A percentile compares a stretch with the other conserved stretches of the same genome.
These are phyloP conservation scores for Shargacucullia verbasci DNA, from an alignment of 2,888 invertebrate genomes.

Conservation along the genomic window DNA sequence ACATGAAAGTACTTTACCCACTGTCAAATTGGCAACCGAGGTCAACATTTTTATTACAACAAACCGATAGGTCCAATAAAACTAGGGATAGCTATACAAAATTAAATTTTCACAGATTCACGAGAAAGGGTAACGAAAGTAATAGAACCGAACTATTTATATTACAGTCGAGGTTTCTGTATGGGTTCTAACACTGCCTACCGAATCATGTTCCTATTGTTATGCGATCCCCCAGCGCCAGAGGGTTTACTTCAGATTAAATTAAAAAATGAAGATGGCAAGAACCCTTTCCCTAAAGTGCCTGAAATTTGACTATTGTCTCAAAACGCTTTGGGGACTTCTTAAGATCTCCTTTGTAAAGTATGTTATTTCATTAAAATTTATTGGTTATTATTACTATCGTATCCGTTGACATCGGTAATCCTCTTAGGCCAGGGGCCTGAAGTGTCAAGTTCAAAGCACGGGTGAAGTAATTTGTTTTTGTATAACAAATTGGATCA, in stretches of 20 bases:
- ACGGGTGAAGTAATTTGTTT: conserved; percentile 2
- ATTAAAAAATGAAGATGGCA: neutral
- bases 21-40: neutral
- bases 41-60: neutral
- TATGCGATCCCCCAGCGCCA: neutral
- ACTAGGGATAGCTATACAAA: too few relatives aligned
- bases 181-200: neutral
- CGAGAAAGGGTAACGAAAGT: conserved; percentile 7
- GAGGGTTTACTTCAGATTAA: neutral
- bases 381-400: conserved; percentile 10
- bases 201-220: conserved; percentile 4
- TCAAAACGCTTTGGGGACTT: conserved; percentile 10
- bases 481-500: conserved; percentile 5
- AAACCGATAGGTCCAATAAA: neutral
- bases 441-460: neutral
- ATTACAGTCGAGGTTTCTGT: neutral
- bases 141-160: conserved; percentile 5
- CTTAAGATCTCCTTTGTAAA: conserved; percentile 5
- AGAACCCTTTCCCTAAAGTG: conserved; percentile 7
- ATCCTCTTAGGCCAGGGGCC: conserved; percentile 10
- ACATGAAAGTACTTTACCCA: neutral
- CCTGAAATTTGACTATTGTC: conserved; percentile 14
- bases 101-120: neutral
- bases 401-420: conserved; percentile 8
- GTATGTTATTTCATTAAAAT: conserved; percentile 36